Conservation (phyloP, 2,113 vertebrate species). For the Athene cunicularia region DNA sequence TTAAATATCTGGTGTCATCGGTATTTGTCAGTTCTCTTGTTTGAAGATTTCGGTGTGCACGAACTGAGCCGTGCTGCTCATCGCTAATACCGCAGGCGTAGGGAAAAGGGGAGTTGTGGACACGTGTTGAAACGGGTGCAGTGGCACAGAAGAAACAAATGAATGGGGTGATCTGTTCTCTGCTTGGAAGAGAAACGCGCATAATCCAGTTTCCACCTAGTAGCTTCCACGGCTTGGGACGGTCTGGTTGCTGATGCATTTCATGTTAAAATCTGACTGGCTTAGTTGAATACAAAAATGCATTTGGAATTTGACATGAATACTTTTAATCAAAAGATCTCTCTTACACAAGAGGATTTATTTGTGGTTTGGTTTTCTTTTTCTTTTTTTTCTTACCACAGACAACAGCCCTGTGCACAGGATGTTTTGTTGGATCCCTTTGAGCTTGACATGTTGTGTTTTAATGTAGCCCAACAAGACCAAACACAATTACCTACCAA, state of each 20-base stretch:
- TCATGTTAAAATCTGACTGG: background rate
- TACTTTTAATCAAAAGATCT: background rate
- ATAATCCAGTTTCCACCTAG: background rate
- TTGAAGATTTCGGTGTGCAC: background rate
- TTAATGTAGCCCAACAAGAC: background rate
- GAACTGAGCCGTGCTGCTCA: background rate
- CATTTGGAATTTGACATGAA: background rate
- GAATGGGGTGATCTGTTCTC: background rate
- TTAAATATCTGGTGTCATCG: background rate
- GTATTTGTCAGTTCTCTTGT: background rate
- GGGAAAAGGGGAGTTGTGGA: background rate
- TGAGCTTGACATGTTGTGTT: background rate
- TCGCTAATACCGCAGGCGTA: fast-evolving
- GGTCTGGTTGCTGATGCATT: background rate
- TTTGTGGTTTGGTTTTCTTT: background rate
- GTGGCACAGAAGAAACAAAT: background rate
- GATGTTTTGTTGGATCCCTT: background rate
- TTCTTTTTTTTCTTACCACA: background rate
- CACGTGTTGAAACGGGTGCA: background rate
- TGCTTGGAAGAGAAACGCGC: background rate
- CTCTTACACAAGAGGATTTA: background rate
- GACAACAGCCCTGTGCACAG: background rate
- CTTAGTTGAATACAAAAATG: background rate
- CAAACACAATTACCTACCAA: background rate
- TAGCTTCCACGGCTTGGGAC: background rate